Evolutionary conservation across 2,113 vertebrate species (phyloP).

Genomic region (Tupaia tana): DNA sequence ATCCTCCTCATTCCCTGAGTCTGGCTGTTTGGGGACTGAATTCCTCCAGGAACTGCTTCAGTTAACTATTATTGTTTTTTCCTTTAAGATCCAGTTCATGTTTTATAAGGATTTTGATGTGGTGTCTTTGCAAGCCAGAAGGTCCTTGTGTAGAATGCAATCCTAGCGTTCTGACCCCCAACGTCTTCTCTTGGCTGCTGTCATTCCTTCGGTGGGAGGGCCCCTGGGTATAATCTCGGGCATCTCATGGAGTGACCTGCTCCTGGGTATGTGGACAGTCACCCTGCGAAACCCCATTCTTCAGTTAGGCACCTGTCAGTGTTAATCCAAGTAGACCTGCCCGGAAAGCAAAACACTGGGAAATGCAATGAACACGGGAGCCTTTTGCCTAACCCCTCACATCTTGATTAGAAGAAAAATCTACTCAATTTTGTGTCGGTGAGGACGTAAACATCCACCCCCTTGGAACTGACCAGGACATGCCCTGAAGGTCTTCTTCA

Average conservation of each 20-base stretch:
- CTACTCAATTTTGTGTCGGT: background rate
- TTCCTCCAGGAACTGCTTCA: background rate
- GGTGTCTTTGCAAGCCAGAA: background rate
- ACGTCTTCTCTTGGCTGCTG: background rate
- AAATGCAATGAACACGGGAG: background rate
- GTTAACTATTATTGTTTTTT: background rate
- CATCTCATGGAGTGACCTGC: background rate
- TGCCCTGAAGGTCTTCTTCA: background rate
- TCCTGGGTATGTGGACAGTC: slow-evolving; percentile 61
- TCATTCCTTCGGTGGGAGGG: background rate
- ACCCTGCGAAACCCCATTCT: slow-evolving; percentile 60
- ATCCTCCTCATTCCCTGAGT: background rate
- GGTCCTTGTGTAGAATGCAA: background rate
- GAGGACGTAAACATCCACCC: background rate
- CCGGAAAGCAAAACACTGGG: background rate
- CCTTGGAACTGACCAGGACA: background rate
- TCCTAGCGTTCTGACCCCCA: background rate
- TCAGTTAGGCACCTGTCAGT: slow-evolving; percentile 70
- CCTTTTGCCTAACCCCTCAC: background rate
- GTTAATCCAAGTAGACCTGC: slow-evolving; percentile 52
- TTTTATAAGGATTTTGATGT: background rate
- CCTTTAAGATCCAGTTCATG: background rate
- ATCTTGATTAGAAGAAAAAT: background rate
- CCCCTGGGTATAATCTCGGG: background rate
- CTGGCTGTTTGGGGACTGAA: background rate